A percentile compares a stretch with the other conserved stretches of the same genome.
Evolutionary conservation across 2,888 invertebrate species (phyloP).

Genomic region (Ornithoptera priamus): DNA sequence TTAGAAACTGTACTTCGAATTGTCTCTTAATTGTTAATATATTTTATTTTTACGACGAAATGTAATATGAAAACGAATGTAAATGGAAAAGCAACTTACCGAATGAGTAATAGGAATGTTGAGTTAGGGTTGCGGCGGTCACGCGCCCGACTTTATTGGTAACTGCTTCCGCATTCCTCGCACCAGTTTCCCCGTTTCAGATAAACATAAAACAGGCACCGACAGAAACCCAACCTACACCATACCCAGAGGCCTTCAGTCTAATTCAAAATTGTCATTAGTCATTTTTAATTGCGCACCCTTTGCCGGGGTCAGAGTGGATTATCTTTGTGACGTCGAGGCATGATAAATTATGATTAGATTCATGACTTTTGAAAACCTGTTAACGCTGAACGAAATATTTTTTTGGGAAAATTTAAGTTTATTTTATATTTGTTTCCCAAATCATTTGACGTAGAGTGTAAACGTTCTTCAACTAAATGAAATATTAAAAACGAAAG

Average conservation of each 20-base stretch:
- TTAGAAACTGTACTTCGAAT: too few species aligned
- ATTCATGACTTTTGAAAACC: slow-evolving; percentile 20
- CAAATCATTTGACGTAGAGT: not conserved
- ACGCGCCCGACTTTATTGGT: slow-evolving; percentile 64
- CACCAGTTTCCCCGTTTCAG: slow-evolving; percentile 53
- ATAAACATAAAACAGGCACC: slow-evolving; percentile 48
- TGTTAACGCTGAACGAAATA: slow-evolving; percentile 13
- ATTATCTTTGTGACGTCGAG: slow-evolving; percentile 13
- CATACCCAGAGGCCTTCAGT: slow-evolving; percentile 2
- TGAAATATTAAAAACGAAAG: too few species aligned
- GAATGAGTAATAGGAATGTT: slow-evolving; percentile 54
- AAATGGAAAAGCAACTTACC: slow-evolving; percentile 32
- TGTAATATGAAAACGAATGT: not conserved
- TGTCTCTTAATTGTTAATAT: not conserved
- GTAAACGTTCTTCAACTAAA: too few species aligned
- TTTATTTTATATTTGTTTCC: not conserved
- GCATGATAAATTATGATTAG: slow-evolving; percentile 22
- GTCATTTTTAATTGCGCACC: slow-evolving; percentile 27
- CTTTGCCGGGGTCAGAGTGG: slow-evolving; percentile 24
- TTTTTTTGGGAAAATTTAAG: not conserved
- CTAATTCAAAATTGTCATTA: slow-evolving; percentile 22
- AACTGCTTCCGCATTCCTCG: slow-evolving; percentile 70
- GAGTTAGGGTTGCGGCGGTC: slow-evolving; percentile 44
- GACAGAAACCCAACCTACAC: slow-evolving; percentile 16
- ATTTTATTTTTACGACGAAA: not conserved